Evolutionary conservation across 1,140 invertebrate genomes (phyloP), one percentile per base, ranked within the genome.

Genomic region (Eumaeus atala): DNA sequence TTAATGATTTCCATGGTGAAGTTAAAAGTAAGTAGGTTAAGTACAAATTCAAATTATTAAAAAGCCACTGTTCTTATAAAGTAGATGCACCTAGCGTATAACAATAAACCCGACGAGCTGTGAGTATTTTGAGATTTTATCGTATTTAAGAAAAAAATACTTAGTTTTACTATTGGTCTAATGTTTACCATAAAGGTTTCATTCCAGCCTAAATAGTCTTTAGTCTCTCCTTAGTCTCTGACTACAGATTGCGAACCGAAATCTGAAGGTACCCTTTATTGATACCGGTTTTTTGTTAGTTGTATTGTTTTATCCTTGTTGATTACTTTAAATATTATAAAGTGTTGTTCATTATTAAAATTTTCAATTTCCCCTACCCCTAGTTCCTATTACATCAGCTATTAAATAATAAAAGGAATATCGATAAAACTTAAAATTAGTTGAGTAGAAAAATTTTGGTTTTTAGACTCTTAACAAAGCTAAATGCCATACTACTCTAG

Each of bases 121-220:
- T 87, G 84, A 87, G 72, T 79, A 83, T 84, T 87, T 84, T 84
- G 84, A 87, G 84, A 87, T 87, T 87, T 87, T 85, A 87, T 84
- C 81, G 81, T 85, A 77, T 78, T 79, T 85, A 87, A 84, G 80
- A 77, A 70, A 77, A 77, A 76, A 77, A 73, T 72, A 77, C 74
- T 83, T 84, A 83, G 72, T 77, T 84, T 76, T 73, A 75, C 73
- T 77, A 79, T 81, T 74, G 70, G 80, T 81, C 76, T 74, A 76
- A 76, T 64, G 63, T 76, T 74, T 70, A 79, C 65, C 70, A 58
- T 73, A 72, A 74, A 79, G 66, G 74, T 82, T 82, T 80, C 70
- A 76, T 82, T 83, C 73, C 79, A 83, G 83, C 79, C 81, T 86
- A 84, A 77, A 76, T 82, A 82, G 73, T 64, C 77, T 77, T 73